Percentiles rank a stretch among this genome's conserved stretches.
Conservation (phyloP, 2,888 invertebrate species). For the Drosophila monieri region DNA sequence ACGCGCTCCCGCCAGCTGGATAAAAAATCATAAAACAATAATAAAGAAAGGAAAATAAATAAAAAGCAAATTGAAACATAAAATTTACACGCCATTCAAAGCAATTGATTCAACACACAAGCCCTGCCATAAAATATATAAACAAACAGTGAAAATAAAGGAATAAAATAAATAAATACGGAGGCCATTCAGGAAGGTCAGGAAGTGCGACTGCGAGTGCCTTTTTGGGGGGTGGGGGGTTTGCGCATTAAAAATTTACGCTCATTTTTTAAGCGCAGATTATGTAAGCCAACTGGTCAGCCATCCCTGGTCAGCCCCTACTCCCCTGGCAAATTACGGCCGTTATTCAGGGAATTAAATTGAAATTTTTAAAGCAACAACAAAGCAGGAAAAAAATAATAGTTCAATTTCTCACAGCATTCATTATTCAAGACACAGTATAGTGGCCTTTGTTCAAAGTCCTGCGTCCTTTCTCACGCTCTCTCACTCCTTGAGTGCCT, state of each 20-base stretch:
- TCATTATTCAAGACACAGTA: slow-evolving; percentile 43
- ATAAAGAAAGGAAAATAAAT: slow-evolving; percentile 29
- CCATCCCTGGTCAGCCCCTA: not conserved
- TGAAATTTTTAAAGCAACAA: slow-evolving; percentile 35
- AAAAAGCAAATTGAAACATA: slow-evolving; percentile 60
- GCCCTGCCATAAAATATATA: slow-evolving; percentile 41
- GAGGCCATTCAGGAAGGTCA: no score
- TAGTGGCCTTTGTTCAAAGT: slow-evolving; percentile 6
- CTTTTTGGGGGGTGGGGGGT: slow-evolving; percentile 1
- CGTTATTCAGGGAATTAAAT: slow-evolving; percentile 52
- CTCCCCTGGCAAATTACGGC: slow-evolving; percentile 35
- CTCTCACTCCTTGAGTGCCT: not conserved
- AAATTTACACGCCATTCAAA: slow-evolving; percentile 37
- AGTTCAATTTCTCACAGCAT: slow-evolving; percentile 53
- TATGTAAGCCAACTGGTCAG: slow-evolving; percentile 41
- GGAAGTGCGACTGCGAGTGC: not conserved
- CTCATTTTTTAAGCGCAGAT: slow-evolving; percentile 42
- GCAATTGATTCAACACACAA: slow-evolving; percentile 45
- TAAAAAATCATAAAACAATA: slow-evolving; percentile 37
- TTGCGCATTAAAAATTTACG: slow-evolving; percentile 48
- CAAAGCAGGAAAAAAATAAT: slow-evolving; percentile 37
- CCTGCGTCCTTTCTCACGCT: slow-evolving; percentile 20
- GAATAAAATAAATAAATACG: slow-evolving; percentile 38
- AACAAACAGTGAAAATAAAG: slow-evolving; percentile 36
- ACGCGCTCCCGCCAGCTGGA: no score